Percentiles rank a stretch among this genome's conserved stretches.
These are phyloP conservation scores for Eunapius fragilis DNA, from an alignment of 37 sponge, comb jelly and placozoan species.

Conservation along the genomic window DNA sequence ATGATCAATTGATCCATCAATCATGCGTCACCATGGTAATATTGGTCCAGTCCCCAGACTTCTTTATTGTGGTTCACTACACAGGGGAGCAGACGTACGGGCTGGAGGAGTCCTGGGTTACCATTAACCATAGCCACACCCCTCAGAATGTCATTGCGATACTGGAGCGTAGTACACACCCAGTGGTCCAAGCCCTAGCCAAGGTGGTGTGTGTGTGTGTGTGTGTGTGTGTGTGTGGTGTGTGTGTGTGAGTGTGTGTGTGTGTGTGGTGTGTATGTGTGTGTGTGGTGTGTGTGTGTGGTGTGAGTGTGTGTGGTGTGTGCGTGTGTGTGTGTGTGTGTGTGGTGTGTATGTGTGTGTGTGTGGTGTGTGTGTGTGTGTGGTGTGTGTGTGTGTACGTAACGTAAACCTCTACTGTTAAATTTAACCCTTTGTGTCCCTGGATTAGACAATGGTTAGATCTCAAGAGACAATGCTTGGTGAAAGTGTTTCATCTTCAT, in stretches of 20 bases:
- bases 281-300: too few species aligned
- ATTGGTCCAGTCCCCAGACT: background rate
- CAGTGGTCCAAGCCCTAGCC: background rate
- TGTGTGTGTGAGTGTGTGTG: too few species aligned
- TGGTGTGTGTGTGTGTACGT: background rate
- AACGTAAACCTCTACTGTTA: too few species aligned
- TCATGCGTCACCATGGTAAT: background rate
- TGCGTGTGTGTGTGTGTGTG: background rate
- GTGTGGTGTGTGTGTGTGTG: background rate
- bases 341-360: background rate
- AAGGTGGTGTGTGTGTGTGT: background rate
- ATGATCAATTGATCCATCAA: background rate
- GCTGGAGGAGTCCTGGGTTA: background rate
- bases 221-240: background rate
- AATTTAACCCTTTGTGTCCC: background rate
- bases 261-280: too few species aligned
- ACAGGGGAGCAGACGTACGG: constrained; percentile 19
- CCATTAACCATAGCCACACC: background rate
- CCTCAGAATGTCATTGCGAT: background rate
- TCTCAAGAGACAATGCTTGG: background rate
- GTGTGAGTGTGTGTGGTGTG: too few species aligned
- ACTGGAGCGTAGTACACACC: background rate
- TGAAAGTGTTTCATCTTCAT: background rate
- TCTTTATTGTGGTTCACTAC: constrained; percentile 19
- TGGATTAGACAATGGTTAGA: background rate